A percentile compares a stretch with the other conserved stretches of the same genome.
These are phyloP conservation scores for Aphaenogaster rudis DNA, from an alignment of 1,140 invertebrate genomes.

Conservation along the genomic window DNA sequence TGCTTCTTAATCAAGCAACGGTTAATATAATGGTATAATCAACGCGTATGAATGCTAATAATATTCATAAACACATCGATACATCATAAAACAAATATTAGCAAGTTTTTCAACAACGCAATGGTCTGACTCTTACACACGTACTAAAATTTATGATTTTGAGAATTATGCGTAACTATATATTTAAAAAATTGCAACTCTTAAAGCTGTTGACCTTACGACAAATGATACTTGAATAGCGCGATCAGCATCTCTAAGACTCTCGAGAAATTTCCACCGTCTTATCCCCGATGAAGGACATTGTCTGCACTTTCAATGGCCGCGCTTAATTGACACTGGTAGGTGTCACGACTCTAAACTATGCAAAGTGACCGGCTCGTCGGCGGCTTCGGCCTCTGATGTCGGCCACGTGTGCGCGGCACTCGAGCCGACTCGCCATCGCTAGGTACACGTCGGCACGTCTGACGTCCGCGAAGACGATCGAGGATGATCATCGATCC, in stretches of 20 bases:
- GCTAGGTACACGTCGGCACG: conserved; percentile 34
- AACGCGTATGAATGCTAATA: conserved; percentile 11
- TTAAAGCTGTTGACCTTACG: not conserved
- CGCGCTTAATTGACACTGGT: conserved; percentile 76
- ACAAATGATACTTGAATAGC: not conserved
- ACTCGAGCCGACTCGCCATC: conserved; percentile 14
- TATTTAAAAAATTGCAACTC: not conserved
- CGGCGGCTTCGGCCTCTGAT: conserved; percentile 58
- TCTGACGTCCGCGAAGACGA: conserved; percentile 50
- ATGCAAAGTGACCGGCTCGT: conserved; percentile 78
- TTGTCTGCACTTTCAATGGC: conserved; percentile 40
- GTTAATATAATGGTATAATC: conserved; percentile 11
- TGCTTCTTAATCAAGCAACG: not conserved
- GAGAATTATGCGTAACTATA: not conserved
- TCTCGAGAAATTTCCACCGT: conserved; percentile 33
- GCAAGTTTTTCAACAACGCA: not conserved
- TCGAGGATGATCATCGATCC: conserved; percentile 61
- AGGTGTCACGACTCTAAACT: conserved; percentile 82
- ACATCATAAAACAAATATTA: not conserved
- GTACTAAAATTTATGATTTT: not conserved
- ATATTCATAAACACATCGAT: conserved; percentile 4
- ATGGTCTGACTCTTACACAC: not conserved
- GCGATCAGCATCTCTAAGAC: not conserved
- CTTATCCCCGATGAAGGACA: conserved; percentile 14
- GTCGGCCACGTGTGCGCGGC: conserved; percentile 51